Conservation (phyloP, 2,888 invertebrate genomes). For the Zaprionus lineosus region DNA sequence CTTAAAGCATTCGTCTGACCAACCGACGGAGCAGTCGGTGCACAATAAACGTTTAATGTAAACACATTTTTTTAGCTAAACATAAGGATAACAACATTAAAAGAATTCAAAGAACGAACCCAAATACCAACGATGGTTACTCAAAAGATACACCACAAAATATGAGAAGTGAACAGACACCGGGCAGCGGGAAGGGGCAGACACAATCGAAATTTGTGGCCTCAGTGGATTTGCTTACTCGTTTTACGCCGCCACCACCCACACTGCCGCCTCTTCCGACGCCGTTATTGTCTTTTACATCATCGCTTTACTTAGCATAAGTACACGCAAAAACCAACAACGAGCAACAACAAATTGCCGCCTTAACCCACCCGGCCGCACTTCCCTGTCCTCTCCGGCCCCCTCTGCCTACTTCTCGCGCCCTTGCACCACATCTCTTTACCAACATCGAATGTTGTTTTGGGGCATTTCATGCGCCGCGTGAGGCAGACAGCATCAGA, state of each 20-base stretch:
- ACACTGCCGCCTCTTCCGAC: not conserved
- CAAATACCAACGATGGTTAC: constrained; percentile 55
- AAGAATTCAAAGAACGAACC: constrained; percentile 41
- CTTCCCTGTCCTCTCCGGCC: not conserved
- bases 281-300: constrained; percentile 74
- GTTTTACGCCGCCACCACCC: constrained; percentile 26
- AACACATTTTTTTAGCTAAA: constrained; percentile 19
- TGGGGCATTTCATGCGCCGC: constrained; percentile 62
- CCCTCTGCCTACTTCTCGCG: not conserved
- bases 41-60: constrained; percentile 37
- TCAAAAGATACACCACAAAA: constrained; percentile 46
- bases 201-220: constrained; percentile 56
- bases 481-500: constrained; percentile 54
- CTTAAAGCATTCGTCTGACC: no score
- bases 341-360: constrained; percentile 65
- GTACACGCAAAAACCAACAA: constrained; percentile 62
- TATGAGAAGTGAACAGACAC: not conserved
- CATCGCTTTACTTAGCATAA: constrained; percentile 77
- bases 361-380: not conserved
- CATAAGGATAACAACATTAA: constrained; percentile 50
- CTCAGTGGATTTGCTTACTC: constrained; percentile 62
- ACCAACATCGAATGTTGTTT: constrained; percentile 43
- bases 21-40: no score
- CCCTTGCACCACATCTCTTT: no score
- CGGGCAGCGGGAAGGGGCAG: not conserved